Conservation (phyloP, 2,113 vertebrate genomes). For the Cryptotis parvus region DNA sequence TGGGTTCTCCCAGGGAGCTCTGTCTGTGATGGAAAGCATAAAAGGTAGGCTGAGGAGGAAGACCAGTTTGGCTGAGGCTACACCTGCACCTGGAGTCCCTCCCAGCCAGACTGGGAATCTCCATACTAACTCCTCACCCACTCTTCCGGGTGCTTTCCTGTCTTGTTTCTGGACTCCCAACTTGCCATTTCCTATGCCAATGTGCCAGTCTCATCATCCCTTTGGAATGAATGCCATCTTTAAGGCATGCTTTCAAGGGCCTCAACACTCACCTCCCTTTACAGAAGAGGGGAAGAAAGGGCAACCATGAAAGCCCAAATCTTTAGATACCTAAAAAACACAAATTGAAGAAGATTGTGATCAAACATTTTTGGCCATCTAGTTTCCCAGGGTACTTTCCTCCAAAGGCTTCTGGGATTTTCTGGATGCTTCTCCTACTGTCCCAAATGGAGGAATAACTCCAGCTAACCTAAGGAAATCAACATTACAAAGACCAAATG, state of each 20-base stretch:
- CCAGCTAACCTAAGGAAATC: slow-evolving; percentile 10
- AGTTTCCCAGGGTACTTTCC: slow-evolving; percentile 58
- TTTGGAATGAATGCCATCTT: slow-evolving; percentile 54
- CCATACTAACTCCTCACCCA: background rate
- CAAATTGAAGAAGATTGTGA: background rate
- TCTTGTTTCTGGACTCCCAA: slow-evolving; percentile 13
- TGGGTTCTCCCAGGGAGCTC: too few relatives aligned
- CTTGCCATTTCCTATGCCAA: slow-evolving; percentile 16
- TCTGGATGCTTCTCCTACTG: slow-evolving; percentile 31
- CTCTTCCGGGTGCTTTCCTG: slow-evolving; percentile 52
- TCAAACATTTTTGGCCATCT: background rate
- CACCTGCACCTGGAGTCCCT: background rate
- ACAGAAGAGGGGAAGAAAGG: slow-evolving; percentile 40
- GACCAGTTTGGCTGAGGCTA: background rate
- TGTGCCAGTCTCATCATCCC: background rate
- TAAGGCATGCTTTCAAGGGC: slow-evolving; percentile 21
- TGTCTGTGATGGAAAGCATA: background rate
- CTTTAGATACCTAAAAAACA: slow-evolving; percentile 23
- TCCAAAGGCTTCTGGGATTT: slow-evolving; percentile 20
- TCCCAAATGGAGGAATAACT: background rate
- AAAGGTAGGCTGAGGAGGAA: background rate
- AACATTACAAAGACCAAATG: background rate
- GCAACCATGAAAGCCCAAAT: background rate
- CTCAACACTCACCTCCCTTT: slow-evolving; percentile 1
- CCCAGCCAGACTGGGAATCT: slow-evolving; percentile 40